These are phyloP conservation scores for Regulus satrapa DNA, from an alignment of 2,113 vertebrate genomes.

Conservation along the genomic window DNA sequence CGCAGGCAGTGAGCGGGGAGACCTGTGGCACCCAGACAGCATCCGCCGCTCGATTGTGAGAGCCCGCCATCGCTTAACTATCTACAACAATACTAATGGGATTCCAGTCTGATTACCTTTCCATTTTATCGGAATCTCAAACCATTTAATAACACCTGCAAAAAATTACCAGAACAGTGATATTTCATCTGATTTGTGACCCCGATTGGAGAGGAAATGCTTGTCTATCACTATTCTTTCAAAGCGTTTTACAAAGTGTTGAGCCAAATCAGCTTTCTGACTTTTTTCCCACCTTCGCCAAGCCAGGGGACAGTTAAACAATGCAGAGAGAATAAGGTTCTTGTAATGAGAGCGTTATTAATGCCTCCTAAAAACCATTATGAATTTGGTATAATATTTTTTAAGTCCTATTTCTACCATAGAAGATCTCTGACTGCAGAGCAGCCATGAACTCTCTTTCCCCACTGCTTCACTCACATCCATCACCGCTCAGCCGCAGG, in stretches of 20 bases:
- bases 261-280: not conserved
- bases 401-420: not conserved
- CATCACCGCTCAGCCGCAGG: not conserved
- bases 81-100: too few species aligned
- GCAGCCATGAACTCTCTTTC: not conserved
- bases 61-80: too few species aligned
- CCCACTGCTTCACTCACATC: rapidly evolving
- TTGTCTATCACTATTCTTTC: not conserved
- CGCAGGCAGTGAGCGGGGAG: too few species aligned
- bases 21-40: too few species aligned
- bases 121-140: not conserved
- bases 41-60: too few species aligned
- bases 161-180: not conserved
- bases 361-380: not conserved
- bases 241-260: not conserved
- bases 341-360: not conserved
- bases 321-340: not conserved
- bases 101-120: not conserved
- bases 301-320: not conserved
- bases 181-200: not conserved
- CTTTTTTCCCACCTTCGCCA: not conserved
- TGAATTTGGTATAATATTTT: not conserved
- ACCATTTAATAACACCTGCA: not conserved
- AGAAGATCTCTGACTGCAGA: not conserved
- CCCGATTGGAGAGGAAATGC: not conserved